These are phyloP conservation scores for Anoplius nigerrimus DNA, from an alignment of 2,888 invertebrate species.

Conservation along the genomic window DNA sequence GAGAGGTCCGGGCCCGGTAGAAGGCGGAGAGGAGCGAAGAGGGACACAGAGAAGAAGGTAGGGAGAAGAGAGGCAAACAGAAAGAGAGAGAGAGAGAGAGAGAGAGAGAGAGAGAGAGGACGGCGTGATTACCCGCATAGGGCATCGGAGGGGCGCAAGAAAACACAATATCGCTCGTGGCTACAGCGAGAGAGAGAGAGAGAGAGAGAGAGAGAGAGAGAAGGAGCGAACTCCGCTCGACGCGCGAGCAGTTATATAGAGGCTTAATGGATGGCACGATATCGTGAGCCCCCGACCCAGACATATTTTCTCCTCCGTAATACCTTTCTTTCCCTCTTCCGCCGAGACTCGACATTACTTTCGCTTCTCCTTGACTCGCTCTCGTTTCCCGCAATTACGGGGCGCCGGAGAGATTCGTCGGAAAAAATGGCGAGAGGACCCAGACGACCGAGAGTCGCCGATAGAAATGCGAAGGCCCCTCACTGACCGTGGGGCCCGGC, in stretches of 20 bases:
- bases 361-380: slow-evolving; percentile 22
- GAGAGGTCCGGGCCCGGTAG: neutral
- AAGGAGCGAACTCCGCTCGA: slow-evolving; percentile 10
- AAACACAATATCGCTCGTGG: slow-evolving; percentile 47
- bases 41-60: neutral
- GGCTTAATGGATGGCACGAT: slow-evolving; percentile 47
- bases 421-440: neutral
- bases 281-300: slow-evolving; percentile 29
- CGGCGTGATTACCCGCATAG: slow-evolving; percentile 52
- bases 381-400: slow-evolving; percentile 14
- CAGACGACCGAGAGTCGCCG: too few species aligned
- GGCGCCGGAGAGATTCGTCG: neutral
- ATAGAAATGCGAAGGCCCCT: too few species aligned
- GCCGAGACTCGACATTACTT: slow-evolving; percentile 17
- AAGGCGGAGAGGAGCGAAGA: neutral
- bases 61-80: neutral
- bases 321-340: slow-evolving; percentile 33
- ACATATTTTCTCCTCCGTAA: slow-evolving; percentile 35
- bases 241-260: slow-evolving; percentile 9
- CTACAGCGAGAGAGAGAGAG: slow-evolving; percentile 13
- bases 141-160: slow-evolving; percentile 35
- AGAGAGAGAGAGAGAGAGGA: slow-evolving; percentile 22
- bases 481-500: too few species aligned
- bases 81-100: neutral
- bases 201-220: too few species aligned